These are phyloP conservation scores for Sarcophaga carnaria DNA, from an alignment of 2,888 invertebrate species.

Conservation along the genomic window DNA sequence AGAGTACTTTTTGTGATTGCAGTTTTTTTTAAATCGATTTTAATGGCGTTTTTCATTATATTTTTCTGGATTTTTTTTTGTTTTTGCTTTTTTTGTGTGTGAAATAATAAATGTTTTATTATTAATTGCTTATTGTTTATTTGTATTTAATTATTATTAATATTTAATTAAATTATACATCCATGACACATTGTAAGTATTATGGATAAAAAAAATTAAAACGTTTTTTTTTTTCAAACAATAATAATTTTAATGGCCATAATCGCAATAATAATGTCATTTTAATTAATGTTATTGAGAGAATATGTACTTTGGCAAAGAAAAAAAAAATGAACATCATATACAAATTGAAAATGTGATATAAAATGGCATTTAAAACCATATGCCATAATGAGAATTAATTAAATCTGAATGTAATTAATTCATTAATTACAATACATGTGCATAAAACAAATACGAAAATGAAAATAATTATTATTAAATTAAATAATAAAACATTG, in stretches of 20 bases:
- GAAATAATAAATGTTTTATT: too few species aligned
- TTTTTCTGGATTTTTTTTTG: too few species aligned
- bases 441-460: background rate
- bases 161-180: slow-evolving; percentile 54
- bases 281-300: background rate
- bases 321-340: background rate
- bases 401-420: slow-evolving; percentile 35
- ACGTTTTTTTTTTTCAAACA: background rate
- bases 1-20: too few species aligned
- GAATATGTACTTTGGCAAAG: background rate
- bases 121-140: slow-evolving; percentile 53
- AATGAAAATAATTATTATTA: too few species aligned
- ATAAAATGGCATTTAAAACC: background rate
- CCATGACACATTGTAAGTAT: slow-evolving; percentile 29
- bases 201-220: background rate
- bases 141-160: slow-evolving; percentile 49
- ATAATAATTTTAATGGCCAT: background rate
- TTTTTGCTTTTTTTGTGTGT: too few species aligned
- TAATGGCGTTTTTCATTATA: too few species aligned
- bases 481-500: too few species aligned
- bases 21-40: too few species aligned
- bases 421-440: slow-evolving; percentile 12
- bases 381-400: slow-evolving; percentile 16
- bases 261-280: background rate
- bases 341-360: background rate